Conservation (phyloP, 2,113 vertebrate genomes). For the Calypte anna region DNA sequence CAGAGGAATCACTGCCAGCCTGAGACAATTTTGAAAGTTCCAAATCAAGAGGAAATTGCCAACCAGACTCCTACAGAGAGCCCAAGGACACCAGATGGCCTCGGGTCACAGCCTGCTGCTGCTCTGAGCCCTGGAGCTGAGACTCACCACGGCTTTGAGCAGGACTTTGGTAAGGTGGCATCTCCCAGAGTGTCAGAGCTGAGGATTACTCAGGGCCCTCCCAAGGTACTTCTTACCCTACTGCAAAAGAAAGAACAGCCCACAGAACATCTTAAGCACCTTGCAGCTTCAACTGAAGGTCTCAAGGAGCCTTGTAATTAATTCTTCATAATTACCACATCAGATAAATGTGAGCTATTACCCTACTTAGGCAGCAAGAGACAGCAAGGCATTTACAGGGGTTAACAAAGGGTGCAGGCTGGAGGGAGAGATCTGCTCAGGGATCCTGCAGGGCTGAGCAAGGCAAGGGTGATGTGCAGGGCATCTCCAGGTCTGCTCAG, state of each 20-base stretch:
- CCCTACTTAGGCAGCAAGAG: background rate
- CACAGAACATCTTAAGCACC: background rate
- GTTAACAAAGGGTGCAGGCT: background rate
- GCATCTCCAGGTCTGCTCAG: background rate
- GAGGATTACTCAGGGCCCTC: background rate
- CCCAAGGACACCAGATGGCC: background rate
- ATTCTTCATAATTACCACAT: background rate
- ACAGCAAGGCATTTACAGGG: background rate
- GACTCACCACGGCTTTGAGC: background rate
- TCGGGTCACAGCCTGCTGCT: background rate
- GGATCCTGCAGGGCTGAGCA: background rate
- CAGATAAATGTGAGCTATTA: background rate
- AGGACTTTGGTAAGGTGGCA: constrained; percentile 28
- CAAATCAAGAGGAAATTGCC: background rate
- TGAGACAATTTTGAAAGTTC: background rate
- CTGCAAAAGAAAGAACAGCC: background rate
- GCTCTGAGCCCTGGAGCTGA: background rate
- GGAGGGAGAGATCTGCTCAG: background rate
- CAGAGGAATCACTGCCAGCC: background rate
- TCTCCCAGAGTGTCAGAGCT: background rate
- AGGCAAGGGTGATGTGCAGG: background rate
- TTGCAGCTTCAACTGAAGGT: background rate
- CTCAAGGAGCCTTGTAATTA: background rate
- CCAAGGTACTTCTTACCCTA: background rate
- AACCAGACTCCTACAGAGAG: background rate